phyloP scores from a whole-genome alignment of 2,888 invertebrate genomes.

The Cyclophora punctaria region DNA sequence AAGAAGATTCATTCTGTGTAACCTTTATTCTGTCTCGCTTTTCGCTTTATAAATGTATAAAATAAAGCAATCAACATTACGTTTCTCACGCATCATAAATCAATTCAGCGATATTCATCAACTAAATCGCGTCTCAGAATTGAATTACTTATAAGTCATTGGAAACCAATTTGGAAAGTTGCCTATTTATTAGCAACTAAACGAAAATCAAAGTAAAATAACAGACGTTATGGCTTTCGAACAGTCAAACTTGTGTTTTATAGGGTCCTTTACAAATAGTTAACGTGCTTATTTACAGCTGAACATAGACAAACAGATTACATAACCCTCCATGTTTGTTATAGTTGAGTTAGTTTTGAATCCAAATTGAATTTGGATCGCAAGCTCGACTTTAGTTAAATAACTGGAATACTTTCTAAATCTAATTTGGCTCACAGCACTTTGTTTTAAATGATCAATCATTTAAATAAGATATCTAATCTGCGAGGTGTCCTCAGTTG shows the following conservation, averaged over 20 bases:
- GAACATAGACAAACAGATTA: slow-evolving; percentile 19
- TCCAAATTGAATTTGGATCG: slow-evolving; percentile 11
- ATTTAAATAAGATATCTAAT: slow-evolving; percentile 7
- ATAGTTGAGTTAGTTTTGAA: slow-evolving; percentile 6
- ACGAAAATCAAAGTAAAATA: slow-evolving; percentile 19
- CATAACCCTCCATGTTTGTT: slow-evolving; percentile 11
- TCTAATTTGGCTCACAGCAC: slow-evolving; percentile 11
- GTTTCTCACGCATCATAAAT: slow-evolving; percentile 4
- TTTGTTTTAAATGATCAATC: slow-evolving; percentile 9
- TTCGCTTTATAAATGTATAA: neutral
- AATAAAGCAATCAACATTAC: neutral
- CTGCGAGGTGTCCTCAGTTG: neutral
- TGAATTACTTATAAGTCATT: slow-evolving; percentile 14
- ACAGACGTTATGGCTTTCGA: slow-evolving; percentile 14
- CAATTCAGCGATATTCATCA: slow-evolving; percentile 4
- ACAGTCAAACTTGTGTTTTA: slow-evolving; percentile 21
- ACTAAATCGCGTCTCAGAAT: slow-evolving; percentile 5
- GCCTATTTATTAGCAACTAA: slow-evolving; percentile 21
- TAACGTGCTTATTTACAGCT: slow-evolving; percentile 15
- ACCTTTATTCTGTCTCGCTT: too few species aligned
- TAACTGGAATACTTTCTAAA: slow-evolving; percentile 10
- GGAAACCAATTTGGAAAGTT: slow-evolving; percentile 17
- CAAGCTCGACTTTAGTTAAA: neutral
- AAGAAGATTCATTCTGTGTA: too few species aligned
- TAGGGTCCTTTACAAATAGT: slow-evolving; percentile 18